phyloP scores from a whole-genome alignment of 2,113 vertebrate genomes.

The Psammodynastes pulverulentus region DNA sequence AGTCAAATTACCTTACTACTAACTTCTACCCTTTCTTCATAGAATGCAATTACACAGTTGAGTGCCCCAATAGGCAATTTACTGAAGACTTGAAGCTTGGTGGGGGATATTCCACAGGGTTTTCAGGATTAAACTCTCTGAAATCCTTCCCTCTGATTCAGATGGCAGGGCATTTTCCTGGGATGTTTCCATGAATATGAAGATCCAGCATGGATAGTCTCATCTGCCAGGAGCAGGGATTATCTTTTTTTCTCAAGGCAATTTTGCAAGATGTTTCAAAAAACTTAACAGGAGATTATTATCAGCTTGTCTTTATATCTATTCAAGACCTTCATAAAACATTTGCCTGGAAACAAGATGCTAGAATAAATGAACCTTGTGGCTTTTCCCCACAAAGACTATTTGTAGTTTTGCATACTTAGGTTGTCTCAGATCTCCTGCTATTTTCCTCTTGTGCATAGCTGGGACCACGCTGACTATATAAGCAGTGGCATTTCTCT shows the following conservation, averaged over 20 bases:
- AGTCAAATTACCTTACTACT: background rate
- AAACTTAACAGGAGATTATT: background rate
- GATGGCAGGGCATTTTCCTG: background rate
- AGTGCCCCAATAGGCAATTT: background rate
- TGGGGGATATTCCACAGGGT: background rate
- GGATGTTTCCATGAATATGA: background rate
- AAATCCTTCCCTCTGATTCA: background rate
- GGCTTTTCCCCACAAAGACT: background rate
- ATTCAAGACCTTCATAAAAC: background rate
- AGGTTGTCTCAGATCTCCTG: background rate
- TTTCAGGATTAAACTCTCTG: background rate
- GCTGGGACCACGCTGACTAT: background rate
- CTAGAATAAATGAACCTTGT: background rate
- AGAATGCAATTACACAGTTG: background rate
- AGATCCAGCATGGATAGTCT: background rate
- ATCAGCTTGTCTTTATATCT: background rate
- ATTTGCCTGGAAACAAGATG: background rate
- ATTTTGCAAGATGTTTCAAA: background rate
- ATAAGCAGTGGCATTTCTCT: background rate
- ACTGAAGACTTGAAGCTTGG: background rate
- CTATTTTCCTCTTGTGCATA: background rate
- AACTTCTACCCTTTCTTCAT: background rate
- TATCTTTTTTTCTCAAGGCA: background rate
- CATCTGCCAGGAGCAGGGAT: background rate
- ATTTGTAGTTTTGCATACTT: background rate